Base-by-base conservation (phyloP, 2,888 invertebrate genomes). In the Antitype chi region DNA sequence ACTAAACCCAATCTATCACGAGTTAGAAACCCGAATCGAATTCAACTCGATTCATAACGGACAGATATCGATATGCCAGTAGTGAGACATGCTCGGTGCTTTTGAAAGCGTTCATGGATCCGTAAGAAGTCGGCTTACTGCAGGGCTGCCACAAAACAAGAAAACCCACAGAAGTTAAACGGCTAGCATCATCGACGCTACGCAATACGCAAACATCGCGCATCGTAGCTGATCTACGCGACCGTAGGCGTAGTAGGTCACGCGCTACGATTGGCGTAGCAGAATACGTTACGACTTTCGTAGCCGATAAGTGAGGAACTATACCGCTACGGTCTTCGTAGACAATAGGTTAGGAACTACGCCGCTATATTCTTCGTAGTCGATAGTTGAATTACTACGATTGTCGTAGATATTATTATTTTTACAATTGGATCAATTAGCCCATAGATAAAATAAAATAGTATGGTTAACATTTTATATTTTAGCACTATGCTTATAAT, bases 21-120 rank as follows among this genome's bases (percentile, higher is more conserved):
- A 67, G 60, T 62, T 62, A 70, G 80, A 79, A 82, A 88, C 77
- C 67, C 72, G 70, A 88, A 82, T 87, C 88, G 60, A 74, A 76
- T 75, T 69, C 62, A 52, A 88, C 69, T 81, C 77, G 84, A 88
- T 85, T 80, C 84, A 67, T 79, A 77, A 84, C 84, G 63, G 79
- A 86, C 82, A 88, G 88, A 83, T 85, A 87, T 88, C 81, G 87
- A 88, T 87, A 87, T 76, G 85, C 79, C 85, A 85, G 85, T 84
- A 78, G 88, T 84, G 82, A 88, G 76, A 84, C 84, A 85, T n/a
- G n/a, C n/a, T 87, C 88, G 88, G 89, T 87, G 82, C 70, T 86
- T 66, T 79, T 89, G 88, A 89, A 88, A 91, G 90, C 91, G 92
- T 91, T 93, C 93, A 94, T 89, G 91, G 93, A 94, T 92, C 93